phyloP scores from a whole-genome alignment of 2,888 invertebrate genomes.

The Cordilura impudica region DNA sequence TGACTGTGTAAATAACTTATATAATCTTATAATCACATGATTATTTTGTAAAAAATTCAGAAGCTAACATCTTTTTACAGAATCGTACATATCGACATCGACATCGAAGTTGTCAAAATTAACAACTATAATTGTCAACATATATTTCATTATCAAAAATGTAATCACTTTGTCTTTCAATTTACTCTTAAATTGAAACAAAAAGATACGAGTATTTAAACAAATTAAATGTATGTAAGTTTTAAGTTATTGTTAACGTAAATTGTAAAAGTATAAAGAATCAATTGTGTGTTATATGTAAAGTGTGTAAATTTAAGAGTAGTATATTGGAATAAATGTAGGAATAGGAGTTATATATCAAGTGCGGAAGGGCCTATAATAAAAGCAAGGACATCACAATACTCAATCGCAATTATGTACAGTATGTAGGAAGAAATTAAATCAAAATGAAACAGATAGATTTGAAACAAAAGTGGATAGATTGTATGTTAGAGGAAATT shows the following conservation, averaged over 20 bases:
- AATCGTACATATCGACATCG: too few species aligned
- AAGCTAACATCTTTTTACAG: too few species aligned
- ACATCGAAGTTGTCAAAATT: too few species aligned
- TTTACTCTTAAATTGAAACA: background rate
- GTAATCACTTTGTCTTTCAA: background rate
- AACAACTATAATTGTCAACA: too few species aligned
- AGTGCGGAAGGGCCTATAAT: background rate
- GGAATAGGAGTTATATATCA: background rate
- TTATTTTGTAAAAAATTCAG: too few species aligned
- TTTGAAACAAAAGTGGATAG: background rate
- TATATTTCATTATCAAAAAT: too few species aligned
- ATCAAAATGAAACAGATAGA: slow-evolving; percentile 5
- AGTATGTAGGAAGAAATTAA: background rate
- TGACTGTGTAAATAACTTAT: too few species aligned
- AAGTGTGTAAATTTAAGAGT: slow-evolving; percentile 14
- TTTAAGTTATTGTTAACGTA: background rate
- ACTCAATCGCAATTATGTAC: background rate
- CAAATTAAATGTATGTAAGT: slow-evolving; percentile 3
- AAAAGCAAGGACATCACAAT: slow-evolving; percentile 2
- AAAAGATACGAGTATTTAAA: background rate
- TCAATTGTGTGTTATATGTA: background rate
- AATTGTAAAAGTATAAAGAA: background rate
- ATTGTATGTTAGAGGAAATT: slow-evolving; percentile 16
- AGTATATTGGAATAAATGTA: background rate
- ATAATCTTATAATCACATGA: too few species aligned